Evolutionary conservation across 2,797 vertebrate species (phyloP).

Genomic region (Pangasius larnaudii): DNA sequence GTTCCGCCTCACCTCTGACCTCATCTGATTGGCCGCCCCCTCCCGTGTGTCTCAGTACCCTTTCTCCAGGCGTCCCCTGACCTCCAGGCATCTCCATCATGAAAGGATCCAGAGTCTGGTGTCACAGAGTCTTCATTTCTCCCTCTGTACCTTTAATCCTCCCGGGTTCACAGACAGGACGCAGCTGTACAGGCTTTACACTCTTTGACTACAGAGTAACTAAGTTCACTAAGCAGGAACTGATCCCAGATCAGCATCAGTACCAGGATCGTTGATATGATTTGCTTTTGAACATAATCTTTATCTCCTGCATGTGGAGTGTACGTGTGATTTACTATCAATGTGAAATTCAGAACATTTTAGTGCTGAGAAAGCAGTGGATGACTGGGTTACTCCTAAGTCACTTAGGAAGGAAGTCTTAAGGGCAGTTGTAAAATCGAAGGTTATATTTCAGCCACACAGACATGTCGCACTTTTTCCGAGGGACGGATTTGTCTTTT

Average conservation of each 20-base stretch:
- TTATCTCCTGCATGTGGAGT: background rate
- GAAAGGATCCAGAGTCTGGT: background rate
- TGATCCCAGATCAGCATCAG: background rate
- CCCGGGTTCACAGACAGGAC: background rate
- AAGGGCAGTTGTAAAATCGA: background rate
- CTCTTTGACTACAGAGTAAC: background rate
- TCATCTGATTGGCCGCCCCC: no score
- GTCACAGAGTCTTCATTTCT: background rate
- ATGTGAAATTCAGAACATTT: background rate
- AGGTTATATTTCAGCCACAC: background rate
- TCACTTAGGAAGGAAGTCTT: background rate
- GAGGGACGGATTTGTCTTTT: background rate
- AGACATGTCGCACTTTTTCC: background rate
- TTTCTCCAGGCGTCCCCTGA: background rate
- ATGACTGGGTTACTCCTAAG: background rate
- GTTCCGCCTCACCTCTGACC: constrained; percentile 31
- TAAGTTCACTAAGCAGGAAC: background rate
- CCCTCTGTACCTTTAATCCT: background rate
- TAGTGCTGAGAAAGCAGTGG: background rate
- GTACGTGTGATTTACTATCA: background rate
- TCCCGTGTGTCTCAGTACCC: background rate
- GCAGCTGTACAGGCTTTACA: background rate
- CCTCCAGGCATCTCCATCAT: background rate
- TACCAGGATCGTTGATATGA: background rate
- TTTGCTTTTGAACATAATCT: background rate